Conservation (phyloP, 2,888 invertebrate species). For the Tricholauxania praeusta region DNA sequence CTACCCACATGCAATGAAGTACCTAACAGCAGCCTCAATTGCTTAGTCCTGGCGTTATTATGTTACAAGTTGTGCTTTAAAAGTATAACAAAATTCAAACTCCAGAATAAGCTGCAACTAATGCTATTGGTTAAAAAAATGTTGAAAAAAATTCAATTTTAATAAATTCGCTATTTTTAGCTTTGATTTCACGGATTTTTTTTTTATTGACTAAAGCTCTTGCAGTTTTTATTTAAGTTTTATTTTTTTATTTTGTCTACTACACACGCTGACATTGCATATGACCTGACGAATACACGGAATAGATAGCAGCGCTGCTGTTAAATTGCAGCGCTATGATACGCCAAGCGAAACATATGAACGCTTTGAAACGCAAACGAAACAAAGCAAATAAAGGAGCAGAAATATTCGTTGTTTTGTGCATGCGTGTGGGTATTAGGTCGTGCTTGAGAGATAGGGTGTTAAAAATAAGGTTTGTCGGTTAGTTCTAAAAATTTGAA, state of each 20-base stretch:
- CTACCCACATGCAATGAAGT: too few species aligned
- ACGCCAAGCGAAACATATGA: conserved; percentile 8
- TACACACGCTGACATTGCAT: conserved; percentile 13
- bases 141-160: too few species aligned
- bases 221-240: background rate
- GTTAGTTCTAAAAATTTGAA: too few species aligned
- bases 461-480: too few species aligned
- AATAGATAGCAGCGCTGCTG: background rate
- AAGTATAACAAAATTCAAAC: background rate
- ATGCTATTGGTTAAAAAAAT: background rate
- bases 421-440: too few species aligned
- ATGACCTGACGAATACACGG: background rate
- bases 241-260: background rate
- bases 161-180: too few species aligned
- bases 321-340: background rate
- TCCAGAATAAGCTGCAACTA: background rate
- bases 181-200: too few species aligned
- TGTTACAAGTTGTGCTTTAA: background rate
- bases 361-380: conserved; percentile 8
- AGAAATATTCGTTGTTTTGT: too few species aligned
- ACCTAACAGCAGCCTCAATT: too few species aligned
- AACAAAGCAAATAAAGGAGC: background rate
- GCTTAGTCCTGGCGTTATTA: too few species aligned
- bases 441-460: too few species aligned
- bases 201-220: background rate